Conservation (phyloP, 2,113 vertebrate species). For the Dromiciops gliroides region DNA sequence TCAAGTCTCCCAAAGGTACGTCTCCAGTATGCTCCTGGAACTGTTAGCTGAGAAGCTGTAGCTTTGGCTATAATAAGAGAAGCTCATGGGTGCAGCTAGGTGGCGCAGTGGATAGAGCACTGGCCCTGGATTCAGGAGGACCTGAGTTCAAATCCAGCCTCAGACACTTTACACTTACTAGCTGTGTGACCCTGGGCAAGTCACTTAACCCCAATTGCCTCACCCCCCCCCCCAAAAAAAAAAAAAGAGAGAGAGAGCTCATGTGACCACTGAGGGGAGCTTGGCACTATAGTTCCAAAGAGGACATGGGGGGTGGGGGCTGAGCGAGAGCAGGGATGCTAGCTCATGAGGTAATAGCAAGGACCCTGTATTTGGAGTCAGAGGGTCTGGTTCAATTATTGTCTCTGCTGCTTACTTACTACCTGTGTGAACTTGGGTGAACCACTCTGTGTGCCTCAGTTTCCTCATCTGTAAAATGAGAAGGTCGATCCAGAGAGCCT, state of each 20-base stretch:
- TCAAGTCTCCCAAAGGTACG: conserved; percentile 97
- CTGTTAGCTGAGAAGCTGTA: neutral
- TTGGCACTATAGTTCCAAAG: neutral
- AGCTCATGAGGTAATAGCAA: neutral
- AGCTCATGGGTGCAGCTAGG: too few species aligned
- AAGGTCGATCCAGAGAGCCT: neutral
- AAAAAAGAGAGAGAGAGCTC: too few species aligned
- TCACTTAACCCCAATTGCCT: too few species aligned
- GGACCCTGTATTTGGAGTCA: neutral
- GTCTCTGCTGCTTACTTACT: too few species aligned
- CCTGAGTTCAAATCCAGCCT: too few species aligned
- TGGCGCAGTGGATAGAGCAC: too few species aligned
- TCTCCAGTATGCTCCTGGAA: neutral
- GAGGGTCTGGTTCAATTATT: neutral
- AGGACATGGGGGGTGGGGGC: neutral
- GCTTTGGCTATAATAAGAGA: neutral
- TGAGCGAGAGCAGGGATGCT: neutral
- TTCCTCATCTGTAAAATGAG: neutral
- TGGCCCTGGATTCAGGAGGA: too few species aligned
- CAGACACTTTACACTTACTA: too few species aligned
- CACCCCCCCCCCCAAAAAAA: too few species aligned
- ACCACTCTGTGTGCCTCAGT: neutral
- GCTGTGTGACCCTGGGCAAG: too few species aligned
- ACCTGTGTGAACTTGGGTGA: neutral
- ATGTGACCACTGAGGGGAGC: neutral